These are phyloP conservation scores for Zelostemma sp. DNA, from an alignment of 1,140 invertebrate species.

Conservation along the genomic window DNA sequence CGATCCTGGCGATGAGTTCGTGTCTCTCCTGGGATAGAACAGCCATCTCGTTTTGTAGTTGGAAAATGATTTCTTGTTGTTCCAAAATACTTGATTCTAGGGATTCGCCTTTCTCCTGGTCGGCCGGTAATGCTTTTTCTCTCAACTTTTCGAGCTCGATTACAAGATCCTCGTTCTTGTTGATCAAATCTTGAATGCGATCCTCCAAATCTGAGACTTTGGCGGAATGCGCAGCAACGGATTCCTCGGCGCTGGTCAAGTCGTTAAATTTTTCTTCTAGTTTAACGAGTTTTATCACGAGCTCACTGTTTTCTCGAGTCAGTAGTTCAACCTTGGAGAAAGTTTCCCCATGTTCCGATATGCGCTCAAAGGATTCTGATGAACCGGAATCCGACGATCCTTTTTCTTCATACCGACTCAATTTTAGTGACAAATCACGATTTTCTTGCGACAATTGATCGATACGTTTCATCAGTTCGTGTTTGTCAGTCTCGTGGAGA, in stretches of 20 bases:
- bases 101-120: conserved; percentile 9
- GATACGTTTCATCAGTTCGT: conserved; percentile 76
- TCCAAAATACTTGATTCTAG: conserved; percentile 45
- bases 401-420: conserved; percentile 67
- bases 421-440: conserved; percentile 61
- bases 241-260: not conserved
- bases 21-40: conserved; percentile 59
- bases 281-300: conserved; percentile 71
- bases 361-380: conserved; percentile 66
- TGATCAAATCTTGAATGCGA: conserved; percentile 62
- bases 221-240: too few relatives aligned
- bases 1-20: conserved; percentile 44
- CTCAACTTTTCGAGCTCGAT: conserved; percentile 42
- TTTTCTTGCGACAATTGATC: conserved; percentile 75
- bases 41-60: conserved; percentile 26
- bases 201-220: conserved; percentile 60
- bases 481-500: conserved; percentile 67
- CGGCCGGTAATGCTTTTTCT: conserved; percentile 22
- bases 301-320: conserved; percentile 73
- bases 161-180: conserved; percentile 60
- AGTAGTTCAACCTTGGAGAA: conserved; percentile 77
- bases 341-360: conserved; percentile 70
- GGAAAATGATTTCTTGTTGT: conserved; percentile 43
- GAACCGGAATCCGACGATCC: conserved; percentile 68
- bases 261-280: conserved; percentile 56